Percentiles rank a stretch among this genome's conserved stretches.
phyloP scores from a whole-genome alignment of 35 echinoderm and acorn worm species.

The Hemicentrotus pulcherrimus region DNA sequence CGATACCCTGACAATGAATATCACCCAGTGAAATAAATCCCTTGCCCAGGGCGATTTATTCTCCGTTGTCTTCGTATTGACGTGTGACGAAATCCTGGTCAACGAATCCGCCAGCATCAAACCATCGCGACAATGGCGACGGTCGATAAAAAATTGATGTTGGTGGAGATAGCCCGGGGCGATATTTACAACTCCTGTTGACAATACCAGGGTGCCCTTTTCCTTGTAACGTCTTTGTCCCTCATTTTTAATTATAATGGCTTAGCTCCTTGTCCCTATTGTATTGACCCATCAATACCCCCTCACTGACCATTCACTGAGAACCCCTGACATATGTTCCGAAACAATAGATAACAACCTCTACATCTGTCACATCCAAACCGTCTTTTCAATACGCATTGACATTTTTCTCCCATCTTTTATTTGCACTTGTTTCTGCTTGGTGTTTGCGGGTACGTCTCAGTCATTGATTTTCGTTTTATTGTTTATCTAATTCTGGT shows the following conservation, averaged over 20 bases:
- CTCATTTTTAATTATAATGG: conserved; percentile 37
- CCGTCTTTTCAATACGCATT: background rate
- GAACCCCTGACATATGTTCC: conserved; percentile 12
- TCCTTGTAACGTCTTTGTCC: conserved; percentile 26
- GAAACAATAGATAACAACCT: background rate
- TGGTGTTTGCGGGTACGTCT: background rate
- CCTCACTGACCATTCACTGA: background rate
- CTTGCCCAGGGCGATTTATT: conserved; percentile 21
- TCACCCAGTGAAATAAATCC: conserved; percentile 29
- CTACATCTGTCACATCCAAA: conserved; percentile 29
- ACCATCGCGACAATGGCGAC: background rate
- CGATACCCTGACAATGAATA: background rate
- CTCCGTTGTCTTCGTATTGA: conserved; percentile 32
- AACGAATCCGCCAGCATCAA: conserved; percentile 20
- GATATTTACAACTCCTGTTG: background rate
- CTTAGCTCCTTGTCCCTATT: background rate
- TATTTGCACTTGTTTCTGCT: background rate
- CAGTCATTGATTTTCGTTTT: conserved; percentile 37
- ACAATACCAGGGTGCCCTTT: background rate
- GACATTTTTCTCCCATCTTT: conserved; percentile 41
- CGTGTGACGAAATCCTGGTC: conserved; percentile 41
- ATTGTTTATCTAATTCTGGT: conserved; percentile 50
- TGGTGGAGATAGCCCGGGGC: background rate
- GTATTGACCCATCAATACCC: conserved; percentile 21
- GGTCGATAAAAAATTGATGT: conserved; percentile 52